Percentiles rank a stretch among this genome's conserved stretches.
These are phyloP conservation scores for Crotalus viridis DNA, from an alignment of 2,113 vertebrate genomes.

Conservation along the genomic window DNA sequence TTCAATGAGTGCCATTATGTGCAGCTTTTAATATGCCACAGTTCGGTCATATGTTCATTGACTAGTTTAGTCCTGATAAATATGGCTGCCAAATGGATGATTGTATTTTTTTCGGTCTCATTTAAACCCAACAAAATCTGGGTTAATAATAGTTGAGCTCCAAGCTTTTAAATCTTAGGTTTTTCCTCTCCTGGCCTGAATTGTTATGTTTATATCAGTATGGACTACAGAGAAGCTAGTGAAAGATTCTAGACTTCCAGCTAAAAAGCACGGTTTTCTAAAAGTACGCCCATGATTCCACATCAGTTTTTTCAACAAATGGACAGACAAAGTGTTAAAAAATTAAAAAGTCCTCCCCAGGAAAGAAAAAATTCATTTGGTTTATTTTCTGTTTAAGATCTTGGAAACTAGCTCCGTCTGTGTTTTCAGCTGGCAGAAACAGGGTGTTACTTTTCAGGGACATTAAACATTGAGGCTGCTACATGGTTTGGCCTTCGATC, in stretches of 20 bases:
- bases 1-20: background rate
- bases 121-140: background rate
- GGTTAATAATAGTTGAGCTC: background rate
- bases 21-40: background rate
- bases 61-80: background rate
- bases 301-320: background rate
- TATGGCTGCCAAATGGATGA: background rate
- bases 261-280: background rate
- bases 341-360: background rate
- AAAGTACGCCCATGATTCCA: background rate
- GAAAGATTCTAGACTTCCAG: background rate
- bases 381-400: constrained; percentile 51
- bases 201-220: background rate
- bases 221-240: background rate
- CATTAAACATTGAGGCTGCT: constrained; percentile 50
- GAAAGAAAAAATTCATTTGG: constrained; percentile 28
- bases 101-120: background rate
- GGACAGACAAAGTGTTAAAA: background rate
- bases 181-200: background rate
- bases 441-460: constrained; percentile 58
- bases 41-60: background rate
- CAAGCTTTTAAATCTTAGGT: background rate
- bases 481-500: constrained; percentile 33
- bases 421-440: constrained; percentile 24
- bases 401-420: constrained; percentile 46